Evolutionary conservation across 2,113 vertebrate genomes (phyloP), one percentile per base, ranked within the genome.

Genomic region (Aspidoscelis tigris): DNA sequence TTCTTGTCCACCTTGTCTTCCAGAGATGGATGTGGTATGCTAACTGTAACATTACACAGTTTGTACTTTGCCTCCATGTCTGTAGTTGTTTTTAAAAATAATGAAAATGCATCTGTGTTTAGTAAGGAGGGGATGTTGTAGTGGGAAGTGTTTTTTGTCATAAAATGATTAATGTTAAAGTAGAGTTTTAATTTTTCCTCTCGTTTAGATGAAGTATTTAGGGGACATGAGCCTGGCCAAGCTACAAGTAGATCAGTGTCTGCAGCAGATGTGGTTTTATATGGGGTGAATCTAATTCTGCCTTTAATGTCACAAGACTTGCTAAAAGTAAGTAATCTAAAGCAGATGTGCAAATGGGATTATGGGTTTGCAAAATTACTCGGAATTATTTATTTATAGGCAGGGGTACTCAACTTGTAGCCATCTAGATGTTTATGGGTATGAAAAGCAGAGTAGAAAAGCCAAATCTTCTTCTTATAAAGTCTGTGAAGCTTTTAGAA

Each of bases 241-340:
- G 97, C 96, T 20, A 96, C 97, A 77, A 96, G 90, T 79, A 96
- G 98, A 89, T 95, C 97, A 0, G 98, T 99, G 4, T 99, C 98
- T 0, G 98, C 99, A 14, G 98, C 98, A 53, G 99, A 99, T 74
- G 99, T 99, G 44, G 99, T 99, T 85, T 97, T 99, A 22, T 99
- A 98, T 55, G 99, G 99, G 4, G 98, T 99, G 88, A 99, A 99
- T 91, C 97, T 99, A 64, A 98, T 99, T 82, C 95, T 99, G 86
- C 99, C 99, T 5, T 96, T 99, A 88, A 99, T 99, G 99, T 99
- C 98, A 89, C 98, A 99, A 94, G 98, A 99, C 94, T 96, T 99
- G 89, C 94, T 99, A 84, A 99, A 99, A 96, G 99, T 99, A 94
- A 94, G 88, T 74, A 43, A 11, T 24, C 22, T 33, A 33, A 73